These are phyloP conservation scores for Tenebrio molitor DNA, from an alignment of 1,140 invertebrate species.

Conservation along the genomic window DNA sequence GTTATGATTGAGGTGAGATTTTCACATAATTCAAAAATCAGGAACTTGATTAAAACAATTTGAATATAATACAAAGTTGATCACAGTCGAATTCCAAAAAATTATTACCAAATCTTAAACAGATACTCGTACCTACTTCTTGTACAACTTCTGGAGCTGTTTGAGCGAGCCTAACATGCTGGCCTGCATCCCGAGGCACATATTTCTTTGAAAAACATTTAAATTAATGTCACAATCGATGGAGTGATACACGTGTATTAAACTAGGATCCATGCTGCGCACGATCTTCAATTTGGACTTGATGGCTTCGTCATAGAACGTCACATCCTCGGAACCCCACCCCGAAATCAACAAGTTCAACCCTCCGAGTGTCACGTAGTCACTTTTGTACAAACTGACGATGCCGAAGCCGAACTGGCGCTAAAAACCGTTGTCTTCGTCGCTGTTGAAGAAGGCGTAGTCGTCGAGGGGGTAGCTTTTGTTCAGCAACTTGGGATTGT, in stretches of 20 bases:
- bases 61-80: neutral
- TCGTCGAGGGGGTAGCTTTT: constrained; percentile 45
- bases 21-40: neutral
- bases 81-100: constrained; percentile 27
- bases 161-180: constrained; percentile 76
- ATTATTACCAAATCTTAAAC: constrained; percentile 30
- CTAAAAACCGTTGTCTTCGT: constrained; percentile 87
- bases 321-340: constrained; percentile 96
- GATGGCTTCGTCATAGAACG: constrained; percentile 87
- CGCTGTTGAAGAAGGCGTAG: constrained; percentile 48
- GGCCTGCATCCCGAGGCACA: constrained; percentile 90
- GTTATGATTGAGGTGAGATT: constrained; percentile 8
- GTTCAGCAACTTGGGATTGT: constrained; percentile 77
- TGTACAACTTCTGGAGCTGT: constrained; percentile 58
- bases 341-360: constrained; percentile 94
- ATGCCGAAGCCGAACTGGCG: constrained; percentile 97
- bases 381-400: constrained; percentile 89
- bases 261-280: constrained; percentile 84
- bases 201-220: constrained; percentile 82
- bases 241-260: constrained; percentile 96
- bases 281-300: constrained; percentile 80
- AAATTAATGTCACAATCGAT: constrained; percentile 87
- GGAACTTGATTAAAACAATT: neutral
- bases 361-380: constrained; percentile 84
- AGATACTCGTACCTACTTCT: constrained; percentile 57